Conservation (phyloP, 2,888 invertebrate genomes). For the Drosophila picticornis region DNA sequence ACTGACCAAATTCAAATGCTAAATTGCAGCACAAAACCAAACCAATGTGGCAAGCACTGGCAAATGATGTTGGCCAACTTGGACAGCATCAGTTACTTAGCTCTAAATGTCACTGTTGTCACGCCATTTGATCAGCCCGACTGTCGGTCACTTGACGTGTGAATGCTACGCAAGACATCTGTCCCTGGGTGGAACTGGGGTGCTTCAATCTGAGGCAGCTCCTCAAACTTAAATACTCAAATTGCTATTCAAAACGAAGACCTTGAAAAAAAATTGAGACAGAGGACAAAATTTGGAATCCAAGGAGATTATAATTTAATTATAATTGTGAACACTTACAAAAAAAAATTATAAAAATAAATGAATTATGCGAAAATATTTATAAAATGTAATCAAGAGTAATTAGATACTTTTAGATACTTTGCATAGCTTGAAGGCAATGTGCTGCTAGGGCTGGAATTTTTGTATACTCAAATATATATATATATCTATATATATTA, state of each 20-base stretch:
- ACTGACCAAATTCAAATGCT: constrained; percentile 63
- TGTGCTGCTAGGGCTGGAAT: too few species aligned
- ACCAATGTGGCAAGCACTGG: constrained; percentile 57
- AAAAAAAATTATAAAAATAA: neutral
- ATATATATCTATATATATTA: neutral
- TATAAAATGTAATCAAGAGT: neutral
- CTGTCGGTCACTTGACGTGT: constrained; percentile 32
- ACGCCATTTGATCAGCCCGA: constrained; percentile 57
- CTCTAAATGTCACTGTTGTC: constrained; percentile 55
- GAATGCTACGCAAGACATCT: constrained; percentile 34
- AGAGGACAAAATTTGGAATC: neutral
- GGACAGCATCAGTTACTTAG: constrained; percentile 22
- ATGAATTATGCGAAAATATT: neutral
- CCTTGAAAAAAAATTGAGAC: neutral
- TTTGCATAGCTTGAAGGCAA: neutral
- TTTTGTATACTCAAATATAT: neutral
- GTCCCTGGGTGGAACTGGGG: constrained; percentile 12
- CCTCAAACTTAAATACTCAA: neutral
- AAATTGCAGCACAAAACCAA: constrained; percentile 31
- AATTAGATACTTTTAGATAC: neutral
- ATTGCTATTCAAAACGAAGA: neutral
- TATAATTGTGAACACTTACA: neutral
- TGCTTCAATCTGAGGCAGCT: neutral
- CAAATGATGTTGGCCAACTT: constrained; percentile 58
- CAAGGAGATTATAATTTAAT: neutral